Base-by-base conservation (phyloP, 2,113 vertebrate genomes). In the Pyrgilauda ruficollis region DNA sequence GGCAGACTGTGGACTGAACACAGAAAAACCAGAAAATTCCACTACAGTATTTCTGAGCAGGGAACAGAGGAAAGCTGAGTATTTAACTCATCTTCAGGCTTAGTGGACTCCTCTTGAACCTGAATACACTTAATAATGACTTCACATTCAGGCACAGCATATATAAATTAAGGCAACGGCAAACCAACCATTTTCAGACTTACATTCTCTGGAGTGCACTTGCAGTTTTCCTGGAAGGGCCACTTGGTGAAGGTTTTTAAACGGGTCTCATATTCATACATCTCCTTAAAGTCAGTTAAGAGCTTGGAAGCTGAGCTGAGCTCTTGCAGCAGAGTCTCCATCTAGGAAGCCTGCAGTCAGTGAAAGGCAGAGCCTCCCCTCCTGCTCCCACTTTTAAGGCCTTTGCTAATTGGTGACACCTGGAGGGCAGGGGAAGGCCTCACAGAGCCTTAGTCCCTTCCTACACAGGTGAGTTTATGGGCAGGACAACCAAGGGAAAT, bases 191-290 rank as follows among this genome's bases (percentile, higher is more conserved):
- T 31, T 53, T 72, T 44, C 59, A 87, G 21, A 94, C 96, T 98
- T 97, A 98, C 98, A 85, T 98, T 98, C 41, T 98, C 98, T 3
- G 98, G 98, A 43, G 98, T 97, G 73, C 98, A 98, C 69, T 97
- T 97, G 78, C 98, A 98, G 43, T 98, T 98, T 53, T 98, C 97
- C 74, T 62, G 97, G 68, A 98, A 98, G 13, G 98, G 98, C 98
- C 99, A 99, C 21, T 98, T 96, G 20, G 61, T 80, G 84, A 98
- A 99, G 22, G 97, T 98, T 82, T 95, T 97, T 26, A 98, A 41
- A 1, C 98, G 97, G 9, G 94, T 94, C 15, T 98, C 96, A n/a
- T 97, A 97, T 3, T 96, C 96, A 86, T 99, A 98, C 98, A 98
- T 98, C 20, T 96, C 94, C 35, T 92, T 95, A 41, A 95, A 98